phyloP scores from a whole-genome alignment of 2,888 invertebrate genomes.

The Scaeva pyrastri region DNA sequence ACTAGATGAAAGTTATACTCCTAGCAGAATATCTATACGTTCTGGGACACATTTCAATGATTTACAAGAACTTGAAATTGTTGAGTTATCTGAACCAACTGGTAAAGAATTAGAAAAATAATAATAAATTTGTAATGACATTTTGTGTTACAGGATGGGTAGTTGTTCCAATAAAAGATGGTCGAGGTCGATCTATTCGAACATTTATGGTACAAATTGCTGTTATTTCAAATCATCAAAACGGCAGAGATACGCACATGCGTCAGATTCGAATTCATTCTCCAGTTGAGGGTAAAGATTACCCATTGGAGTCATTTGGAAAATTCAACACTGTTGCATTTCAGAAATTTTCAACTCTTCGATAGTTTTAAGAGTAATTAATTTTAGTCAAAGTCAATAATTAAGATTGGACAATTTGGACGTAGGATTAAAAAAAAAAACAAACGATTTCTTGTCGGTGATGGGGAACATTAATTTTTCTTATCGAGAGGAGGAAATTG shows the following conservation, averaged over 20 bases:
- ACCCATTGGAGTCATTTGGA: conserved; percentile 88
- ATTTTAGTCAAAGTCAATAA: no score
- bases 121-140: background rate
- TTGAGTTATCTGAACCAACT: conserved; percentile 96
- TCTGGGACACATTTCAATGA: conserved; percentile 99
- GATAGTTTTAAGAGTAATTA: conserved; percentile 84
- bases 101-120: conserved; percentile 82
- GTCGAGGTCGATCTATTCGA: conserved; percentile 93
- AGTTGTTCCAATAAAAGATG: conserved; percentile 95
- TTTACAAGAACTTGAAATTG: conserved; percentile 96
- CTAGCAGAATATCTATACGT: conserved; percentile 95
- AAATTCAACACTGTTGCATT: conserved; percentile 93
- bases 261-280: conserved; percentile 98
- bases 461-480: no score
- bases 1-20: conserved; percentile 99
- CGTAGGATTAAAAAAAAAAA: no score
- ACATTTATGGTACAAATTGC: conserved; percentile 99
- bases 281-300: conserved; percentile 87
- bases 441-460: no score
- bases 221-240: conserved; percentile 98
- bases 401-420: no score
- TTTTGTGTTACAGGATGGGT: conserved; percentile 91
- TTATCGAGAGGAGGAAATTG: no score
- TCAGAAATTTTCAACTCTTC: conserved; percentile 92
- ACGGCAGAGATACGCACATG: conserved; percentile 99